Conservation (phyloP, 1,140 invertebrate genomes). For the Pectinophora gossypiella region DNA sequence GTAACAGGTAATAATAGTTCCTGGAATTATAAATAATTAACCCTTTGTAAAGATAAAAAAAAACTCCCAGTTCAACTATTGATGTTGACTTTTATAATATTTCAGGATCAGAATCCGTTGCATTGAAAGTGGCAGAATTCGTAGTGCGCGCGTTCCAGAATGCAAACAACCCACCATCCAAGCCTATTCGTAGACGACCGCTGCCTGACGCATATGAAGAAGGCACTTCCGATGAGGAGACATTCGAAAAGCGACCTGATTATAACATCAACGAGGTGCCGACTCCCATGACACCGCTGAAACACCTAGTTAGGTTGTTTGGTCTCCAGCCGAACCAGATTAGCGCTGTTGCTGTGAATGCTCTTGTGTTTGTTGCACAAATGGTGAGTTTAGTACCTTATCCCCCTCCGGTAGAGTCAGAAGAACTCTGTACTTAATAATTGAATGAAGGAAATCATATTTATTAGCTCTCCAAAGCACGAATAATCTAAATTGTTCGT, state of each 20-base stretch:
- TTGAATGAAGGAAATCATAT: too few relatives aligned
- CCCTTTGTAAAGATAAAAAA: too few relatives aligned
- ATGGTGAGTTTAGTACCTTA: slow-evolving; percentile 78
- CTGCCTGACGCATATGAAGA: slow-evolving; percentile 11
- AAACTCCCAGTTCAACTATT: too few relatives aligned
- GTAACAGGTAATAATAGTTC: too few relatives aligned
- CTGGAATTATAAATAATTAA: too few relatives aligned
- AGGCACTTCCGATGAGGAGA: slow-evolving; percentile 22
- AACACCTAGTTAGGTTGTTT: slow-evolving; percentile 80
- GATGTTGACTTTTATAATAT: too few relatives aligned
- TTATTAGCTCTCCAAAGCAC: too few relatives aligned
- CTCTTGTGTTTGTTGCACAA: slow-evolving; percentile 88
- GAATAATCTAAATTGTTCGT: too few relatives aligned
- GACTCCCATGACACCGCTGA: slow-evolving; percentile 37
- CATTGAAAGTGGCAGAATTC: slow-evolving; percentile 62
- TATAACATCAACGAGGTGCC: slow-evolving; percentile 31
- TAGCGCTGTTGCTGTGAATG: slow-evolving; percentile 86
- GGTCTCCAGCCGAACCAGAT: slow-evolving; percentile 85
- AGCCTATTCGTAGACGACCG: slow-evolving; percentile 22
- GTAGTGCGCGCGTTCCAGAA: slow-evolving; percentile 61
- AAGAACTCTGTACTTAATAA: too few relatives aligned
- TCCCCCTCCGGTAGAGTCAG: too few relatives aligned
- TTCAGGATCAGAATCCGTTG: slow-evolving; percentile 59
- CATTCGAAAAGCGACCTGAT: slow-evolving; percentile 30
- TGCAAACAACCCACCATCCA: slow-evolving; percentile 20